These are phyloP conservation scores for Hippocampus barbouri DNA, from an alignment of 2,113 vertebrate species.

Conservation along the genomic window DNA sequence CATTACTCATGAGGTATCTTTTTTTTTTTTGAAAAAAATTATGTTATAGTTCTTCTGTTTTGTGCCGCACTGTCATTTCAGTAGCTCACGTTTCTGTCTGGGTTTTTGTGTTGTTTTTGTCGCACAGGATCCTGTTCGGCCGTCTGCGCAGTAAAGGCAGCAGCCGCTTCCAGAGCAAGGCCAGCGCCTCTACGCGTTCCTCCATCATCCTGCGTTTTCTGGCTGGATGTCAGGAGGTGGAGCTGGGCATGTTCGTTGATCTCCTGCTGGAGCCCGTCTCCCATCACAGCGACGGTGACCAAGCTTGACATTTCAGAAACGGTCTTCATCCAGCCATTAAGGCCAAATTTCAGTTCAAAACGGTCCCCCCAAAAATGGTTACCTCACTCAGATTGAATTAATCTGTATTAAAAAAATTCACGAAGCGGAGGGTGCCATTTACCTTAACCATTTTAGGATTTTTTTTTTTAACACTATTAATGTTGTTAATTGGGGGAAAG, in stretches of 20 bases:
- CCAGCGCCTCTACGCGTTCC: conserved; percentile 77
- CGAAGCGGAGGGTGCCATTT: no score
- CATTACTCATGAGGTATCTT: conserved; percentile 89
- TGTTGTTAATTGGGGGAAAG: no score
- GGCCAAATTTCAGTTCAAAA: not conserved
- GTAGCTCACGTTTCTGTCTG: not conserved
- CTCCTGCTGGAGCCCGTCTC: conserved; percentile 87
- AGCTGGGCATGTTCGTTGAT: conserved; percentile 88
- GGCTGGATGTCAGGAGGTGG: conserved; percentile 81
- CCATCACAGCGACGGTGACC: conserved; percentile 78
- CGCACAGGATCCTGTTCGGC: conserved; percentile 85
- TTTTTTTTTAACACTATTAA: no score
- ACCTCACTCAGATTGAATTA: no score
- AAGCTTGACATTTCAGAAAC: not conserved
- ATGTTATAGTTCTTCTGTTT: not conserved
- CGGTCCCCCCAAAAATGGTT: no score
- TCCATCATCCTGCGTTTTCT: conserved; percentile 90
- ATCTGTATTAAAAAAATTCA: no score
- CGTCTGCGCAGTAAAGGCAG: conserved; percentile 91
- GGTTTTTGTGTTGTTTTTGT: not conserved
- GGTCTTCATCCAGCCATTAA: not conserved
- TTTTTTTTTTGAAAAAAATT: not conserved
- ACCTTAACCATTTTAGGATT: no score
- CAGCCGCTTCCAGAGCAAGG: conserved; percentile 89
- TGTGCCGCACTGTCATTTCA: not conserved